Base-by-base conservation (phyloP, 1,140 invertebrate species). In the Triops cancriformis region DNA sequence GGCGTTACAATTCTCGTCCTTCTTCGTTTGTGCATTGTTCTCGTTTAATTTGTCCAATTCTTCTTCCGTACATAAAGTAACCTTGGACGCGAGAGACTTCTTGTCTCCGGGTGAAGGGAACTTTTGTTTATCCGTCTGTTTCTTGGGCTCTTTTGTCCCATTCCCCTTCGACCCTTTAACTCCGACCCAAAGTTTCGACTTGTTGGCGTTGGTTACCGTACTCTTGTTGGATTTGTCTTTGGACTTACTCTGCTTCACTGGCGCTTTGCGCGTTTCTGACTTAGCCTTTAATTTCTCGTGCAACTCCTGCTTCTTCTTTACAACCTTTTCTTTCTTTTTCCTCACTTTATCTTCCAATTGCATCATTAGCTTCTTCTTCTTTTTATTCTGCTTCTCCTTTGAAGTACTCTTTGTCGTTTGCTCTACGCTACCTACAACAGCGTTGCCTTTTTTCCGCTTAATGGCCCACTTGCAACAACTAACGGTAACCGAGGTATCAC, bases 1-100 rank as follows among this genome's bases (percentile, higher is more conserved):
- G 18, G 18, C 14, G 9, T 78, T 23, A 83, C 81, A 74, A 81
- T 81, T 79, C 83, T 82, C 11, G 81, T 79, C 26, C 73, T 64
- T 75, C 77, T 81, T 27, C 9, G 18, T 28, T 23, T 26, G 11
- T 76, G n/a, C 26, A 28, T 10, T 37, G 26, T n/a, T 45, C 42
- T 76, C 75, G 75, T n/a, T 41, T 26, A n/a, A 6, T 18, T 23
- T 23, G 14, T 45, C 75, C 12, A 23, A 23, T 37, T 76, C 18
- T 37, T 0, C 45, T 23, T 45, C 26, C 28, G 37, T 51, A 43
- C n/a, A 11, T 43, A 51, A 31, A 76, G 37, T 45, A 43, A 12
- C 37, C 18, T 41, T 43, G 26, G 37, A 12, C 45, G 14, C 26
- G 18, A 76, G 18, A 28, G 75, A 23, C 1, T 26, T 23, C 45